phyloP scores from a whole-genome alignment of 2,888 invertebrate species.

The Drosophila tanythrix region DNA sequence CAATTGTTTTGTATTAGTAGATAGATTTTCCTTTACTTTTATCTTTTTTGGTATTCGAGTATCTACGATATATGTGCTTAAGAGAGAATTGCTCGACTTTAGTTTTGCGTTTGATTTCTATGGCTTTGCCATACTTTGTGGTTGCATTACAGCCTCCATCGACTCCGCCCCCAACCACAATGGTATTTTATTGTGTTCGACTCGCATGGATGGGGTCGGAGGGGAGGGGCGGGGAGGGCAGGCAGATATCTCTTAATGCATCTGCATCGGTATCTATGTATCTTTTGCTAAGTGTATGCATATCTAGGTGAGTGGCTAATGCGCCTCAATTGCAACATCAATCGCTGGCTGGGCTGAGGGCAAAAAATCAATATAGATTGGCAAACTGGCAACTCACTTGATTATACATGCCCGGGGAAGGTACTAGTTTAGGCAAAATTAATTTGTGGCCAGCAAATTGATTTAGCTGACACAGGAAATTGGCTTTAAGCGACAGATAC shows the following conservation, averaged over 20 bases:
- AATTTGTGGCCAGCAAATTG: constrained; percentile 41
- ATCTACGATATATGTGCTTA: constrained; percentile 65
- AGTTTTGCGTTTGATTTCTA: constrained; percentile 66
- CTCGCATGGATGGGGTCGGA: not conserved
- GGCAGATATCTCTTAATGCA: constrained; percentile 45
- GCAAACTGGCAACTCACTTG: constrained; percentile 46
- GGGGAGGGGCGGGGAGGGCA: not conserved
- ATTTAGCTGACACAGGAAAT: constrained; percentile 32
- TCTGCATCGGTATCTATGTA: constrained; percentile 20
- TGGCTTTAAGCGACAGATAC: constrained; percentile 31
- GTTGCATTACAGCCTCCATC: constrained; percentile 19
- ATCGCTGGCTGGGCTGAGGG: constrained; percentile 44
- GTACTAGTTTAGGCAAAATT: constrained; percentile 30
- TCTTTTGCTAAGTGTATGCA: constrained; percentile 41
- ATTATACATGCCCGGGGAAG: constrained; percentile 42
- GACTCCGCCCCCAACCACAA: constrained; percentile 42
- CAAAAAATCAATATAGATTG: constrained; percentile 67
- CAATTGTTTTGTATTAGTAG: constrained; percentile 74
- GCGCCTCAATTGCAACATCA: constrained; percentile 75
- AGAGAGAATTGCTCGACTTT: constrained; percentile 73
- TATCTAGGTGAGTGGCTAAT: constrained; percentile 76
- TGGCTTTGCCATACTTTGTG: constrained; percentile 55
- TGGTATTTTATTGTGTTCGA: constrained; percentile 34
- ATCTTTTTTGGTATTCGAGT: constrained; percentile 12
- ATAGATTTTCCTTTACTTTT: constrained; percentile 34